These are phyloP conservation scores for Tipula confusa DNA, from an alignment of 2,888 invertebrate species.

Conservation along the genomic window DNA sequence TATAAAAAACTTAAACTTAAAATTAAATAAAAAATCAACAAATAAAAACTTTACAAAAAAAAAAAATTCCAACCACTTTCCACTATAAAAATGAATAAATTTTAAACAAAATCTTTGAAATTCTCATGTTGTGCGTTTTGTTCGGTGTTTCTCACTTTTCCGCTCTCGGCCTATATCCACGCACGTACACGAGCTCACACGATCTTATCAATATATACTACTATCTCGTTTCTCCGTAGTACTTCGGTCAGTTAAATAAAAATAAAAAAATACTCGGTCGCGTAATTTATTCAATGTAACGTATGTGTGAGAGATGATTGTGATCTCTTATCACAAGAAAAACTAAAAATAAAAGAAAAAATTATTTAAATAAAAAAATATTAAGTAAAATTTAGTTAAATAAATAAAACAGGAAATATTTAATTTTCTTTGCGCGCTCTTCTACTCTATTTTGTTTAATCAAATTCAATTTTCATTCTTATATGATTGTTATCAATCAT, in stretches of 20 bases:
- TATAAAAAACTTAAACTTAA: neutral
- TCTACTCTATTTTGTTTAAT: slow-evolving; percentile 20
- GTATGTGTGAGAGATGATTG: neutral
- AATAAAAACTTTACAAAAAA: neutral
- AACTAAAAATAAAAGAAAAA: neutral
- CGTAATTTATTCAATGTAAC: neutral
- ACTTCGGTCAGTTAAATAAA: neutral
- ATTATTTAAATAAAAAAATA: too few species aligned
- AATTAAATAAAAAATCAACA: neutral
- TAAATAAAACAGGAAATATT: slow-evolving; percentile 16
- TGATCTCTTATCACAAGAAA: neutral
- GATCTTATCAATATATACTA: neutral
- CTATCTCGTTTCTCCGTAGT: neutral
- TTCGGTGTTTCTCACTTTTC: neutral
- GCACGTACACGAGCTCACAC: neutral
- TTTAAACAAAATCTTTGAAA: slow-evolving; percentile 20
- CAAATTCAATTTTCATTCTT: slow-evolving; percentile 25
- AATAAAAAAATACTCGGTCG: neutral
- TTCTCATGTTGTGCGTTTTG: slow-evolving; percentile 26
- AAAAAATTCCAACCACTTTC: slow-evolving; percentile 14
- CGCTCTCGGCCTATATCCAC: neutral
- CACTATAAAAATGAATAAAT: slow-evolving; percentile 14
- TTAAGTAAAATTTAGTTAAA: neutral
- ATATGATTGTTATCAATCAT: neutral
- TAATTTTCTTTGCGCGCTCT: slow-evolving; percentile 20